Percentiles rank a stretch among this genome's conserved stretches.
Conservation (phyloP, 1,140 invertebrate species). For the Ceratoteleas bidentatus region DNA sequence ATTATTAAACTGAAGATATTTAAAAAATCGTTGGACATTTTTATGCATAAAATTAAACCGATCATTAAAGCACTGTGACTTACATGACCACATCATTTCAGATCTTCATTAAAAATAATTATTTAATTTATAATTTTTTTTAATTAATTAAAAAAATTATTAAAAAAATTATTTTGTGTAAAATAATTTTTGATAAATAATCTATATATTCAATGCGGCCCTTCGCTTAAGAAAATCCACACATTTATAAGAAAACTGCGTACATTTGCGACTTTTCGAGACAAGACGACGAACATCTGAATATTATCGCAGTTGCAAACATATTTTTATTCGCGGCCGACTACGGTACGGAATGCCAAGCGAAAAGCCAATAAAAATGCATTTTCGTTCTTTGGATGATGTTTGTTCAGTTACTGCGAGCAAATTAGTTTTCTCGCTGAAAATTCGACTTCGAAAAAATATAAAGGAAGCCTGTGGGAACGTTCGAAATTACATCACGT, state of each 20-base stretch:
- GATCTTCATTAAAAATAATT: too few species aligned
- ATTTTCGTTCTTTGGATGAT: constrained; percentile 71
- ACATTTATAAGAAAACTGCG: background rate
- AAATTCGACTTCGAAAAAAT: constrained; percentile 72
- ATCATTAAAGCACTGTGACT: too few species aligned
- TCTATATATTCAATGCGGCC: too few species aligned
- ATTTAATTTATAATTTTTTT: too few species aligned
- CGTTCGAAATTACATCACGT: constrained; percentile 77
- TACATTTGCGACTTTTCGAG: background rate
- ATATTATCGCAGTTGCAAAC: constrained; percentile 45
- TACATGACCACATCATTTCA: too few species aligned
- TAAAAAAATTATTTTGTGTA: too few species aligned
- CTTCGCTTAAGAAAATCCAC: too few species aligned
- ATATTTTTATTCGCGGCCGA: constrained; percentile 51
- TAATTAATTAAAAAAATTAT: too few species aligned
- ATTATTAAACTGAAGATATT: too few species aligned
- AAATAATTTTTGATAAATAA: too few species aligned
- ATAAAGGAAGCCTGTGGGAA: constrained; percentile 72
- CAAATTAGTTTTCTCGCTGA: constrained; percentile 74
- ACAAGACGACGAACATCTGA: constrained; percentile 16
- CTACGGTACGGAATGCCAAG: constrained; percentile 30
- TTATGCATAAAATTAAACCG: too few species aligned
- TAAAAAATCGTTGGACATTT: too few species aligned
- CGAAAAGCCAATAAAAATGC: constrained; percentile 63
- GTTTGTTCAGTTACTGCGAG: constrained; percentile 74